Evolutionary conservation across 2,797 vertebrate genomes (phyloP), one percentile per base, ranked within the genome.

Genomic region (Halcyon badia): DNA sequence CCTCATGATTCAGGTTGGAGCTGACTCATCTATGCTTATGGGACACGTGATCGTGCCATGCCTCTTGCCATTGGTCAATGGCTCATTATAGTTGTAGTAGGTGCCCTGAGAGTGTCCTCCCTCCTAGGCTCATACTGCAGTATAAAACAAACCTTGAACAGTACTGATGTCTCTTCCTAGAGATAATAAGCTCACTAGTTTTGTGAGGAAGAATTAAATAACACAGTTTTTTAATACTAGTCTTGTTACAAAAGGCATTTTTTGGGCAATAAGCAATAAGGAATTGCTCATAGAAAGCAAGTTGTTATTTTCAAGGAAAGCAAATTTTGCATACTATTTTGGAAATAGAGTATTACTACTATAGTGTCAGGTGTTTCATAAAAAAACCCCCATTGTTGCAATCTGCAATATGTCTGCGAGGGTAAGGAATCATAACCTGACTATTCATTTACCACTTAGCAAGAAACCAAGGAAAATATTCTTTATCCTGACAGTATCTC

Each of bases 221-320:
- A 5, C 4, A 49, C 2, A 5, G 4, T 11, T 35, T 30, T n/a
- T n/a, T 35, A 56, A 30, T 10, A 6, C 0, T 5, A 7, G 11
- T 87, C 72, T 61, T 71, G 8, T 39, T 25, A 35, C 6, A 33
- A 77, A 80, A 76, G 18, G 24, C 41, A 20, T 4, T 22, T 69
- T 85, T 66, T 70, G 2, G 28, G 70, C 11, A 44, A 39, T 15
- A 42, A 35, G 3, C 7, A 30, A 33, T 42, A 54, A 35, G 14
- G 54, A 83, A 70, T 77, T 66, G 16, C 8, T 56, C 18, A n/a
- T 7, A 28, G 3, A 54, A 87, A 46, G 16, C 2, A 28, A 8
- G 41, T 46, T 14, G 58, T 2, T 21, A 24, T 71, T 31, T 33
- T 68, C 49, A 19, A 2, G 2, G 15, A 73, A 83, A 76, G 14